Evolutionary conservation across 2,113 vertebrate genomes (phyloP).

Genomic region (Sphaerodactylus townsendi): DNA sequence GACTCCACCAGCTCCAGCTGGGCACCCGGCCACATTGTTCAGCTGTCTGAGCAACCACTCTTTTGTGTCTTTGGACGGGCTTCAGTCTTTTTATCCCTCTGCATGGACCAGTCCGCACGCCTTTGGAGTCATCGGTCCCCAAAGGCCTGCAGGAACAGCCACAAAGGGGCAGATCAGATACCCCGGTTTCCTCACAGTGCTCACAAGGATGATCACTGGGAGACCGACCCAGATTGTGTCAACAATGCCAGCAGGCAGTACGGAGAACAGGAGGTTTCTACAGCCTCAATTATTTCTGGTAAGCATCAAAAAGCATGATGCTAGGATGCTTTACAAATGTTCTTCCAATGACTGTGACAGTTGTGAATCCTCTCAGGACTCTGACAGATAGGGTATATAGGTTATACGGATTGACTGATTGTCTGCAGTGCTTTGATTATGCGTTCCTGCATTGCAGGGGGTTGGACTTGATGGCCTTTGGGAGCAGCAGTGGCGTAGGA

Average conservation of each 20-base stretch:
- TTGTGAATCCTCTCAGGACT: neutral
- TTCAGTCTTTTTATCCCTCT: neutral
- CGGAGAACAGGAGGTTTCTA: neutral
- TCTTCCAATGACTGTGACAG: no score
- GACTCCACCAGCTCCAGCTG: neutral
- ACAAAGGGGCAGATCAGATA: accelerated
- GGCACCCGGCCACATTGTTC: neutral
- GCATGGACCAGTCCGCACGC: neutral
- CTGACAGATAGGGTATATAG: neutral
- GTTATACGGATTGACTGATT: neutral
- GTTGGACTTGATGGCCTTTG: no score
- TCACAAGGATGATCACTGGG: neutral
- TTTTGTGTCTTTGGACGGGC: no score
- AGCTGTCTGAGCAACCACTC: no score
- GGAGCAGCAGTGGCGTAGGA: no score
- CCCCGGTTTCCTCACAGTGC: neutral
- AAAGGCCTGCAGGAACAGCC: neutral
- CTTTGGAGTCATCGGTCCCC: neutral
- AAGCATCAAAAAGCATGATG: neutral
- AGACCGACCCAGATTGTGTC: neutral
- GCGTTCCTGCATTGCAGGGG: no score
- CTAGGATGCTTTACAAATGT: neutral
- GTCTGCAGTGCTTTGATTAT: no score
- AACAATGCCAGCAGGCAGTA: neutral
- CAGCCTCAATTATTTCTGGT: constrained; percentile 20